Conservation (phyloP, 2,797 vertebrate genomes). For the Arvicola amphibius region DNA sequence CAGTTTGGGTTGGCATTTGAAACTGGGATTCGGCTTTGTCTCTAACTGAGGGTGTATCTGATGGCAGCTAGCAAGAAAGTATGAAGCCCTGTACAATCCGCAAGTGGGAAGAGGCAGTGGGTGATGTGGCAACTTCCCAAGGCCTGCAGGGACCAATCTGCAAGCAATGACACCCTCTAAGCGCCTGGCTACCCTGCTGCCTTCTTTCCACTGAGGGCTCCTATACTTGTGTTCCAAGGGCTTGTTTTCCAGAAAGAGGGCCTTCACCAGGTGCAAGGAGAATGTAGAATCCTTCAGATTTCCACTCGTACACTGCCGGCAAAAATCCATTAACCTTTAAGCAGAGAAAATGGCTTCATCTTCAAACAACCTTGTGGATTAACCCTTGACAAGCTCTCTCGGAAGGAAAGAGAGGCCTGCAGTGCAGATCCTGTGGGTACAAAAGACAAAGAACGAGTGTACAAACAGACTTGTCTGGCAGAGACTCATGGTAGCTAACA, state of each 20-base stretch:
- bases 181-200: accelerated
- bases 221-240: background rate
- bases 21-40: background rate
- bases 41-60: background rate
- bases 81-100: background rate
- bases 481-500: background rate
- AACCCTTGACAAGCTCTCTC: conserved; percentile 26
- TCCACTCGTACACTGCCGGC: conserved; percentile 68
- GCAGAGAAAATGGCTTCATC: conserved; percentile 72
- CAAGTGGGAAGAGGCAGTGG: accelerated
- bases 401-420: background rate
- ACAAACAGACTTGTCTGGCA: background rate
- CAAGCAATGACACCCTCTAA: accelerated
- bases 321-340: conserved; percentile 80
- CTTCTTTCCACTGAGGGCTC: accelerated
- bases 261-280: conserved; percentile 17
- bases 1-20: accelerated
- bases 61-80: background rate
- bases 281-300: conserved; percentile 65
- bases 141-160: background rate
- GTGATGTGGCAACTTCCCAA: accelerated
- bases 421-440: background rate
- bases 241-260: background rate
- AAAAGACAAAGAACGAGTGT: background rate
- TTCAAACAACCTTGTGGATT: conserved; percentile 66